Evolutionary conservation across 1,140 invertebrate genomes (phyloP).

Genomic region (Daktulosphaira vitifoliae): DNA sequence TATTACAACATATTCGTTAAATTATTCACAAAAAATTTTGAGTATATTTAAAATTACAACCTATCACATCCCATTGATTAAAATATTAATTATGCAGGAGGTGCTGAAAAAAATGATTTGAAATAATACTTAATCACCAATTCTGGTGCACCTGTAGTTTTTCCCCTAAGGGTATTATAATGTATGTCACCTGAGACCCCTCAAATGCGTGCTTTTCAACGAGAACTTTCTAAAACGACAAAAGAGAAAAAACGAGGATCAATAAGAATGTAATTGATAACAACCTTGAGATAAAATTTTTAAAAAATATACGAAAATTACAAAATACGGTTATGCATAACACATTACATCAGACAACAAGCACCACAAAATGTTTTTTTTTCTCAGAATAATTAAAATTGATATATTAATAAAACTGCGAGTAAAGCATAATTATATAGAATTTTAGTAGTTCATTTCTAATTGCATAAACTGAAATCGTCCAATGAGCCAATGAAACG

Average conservation of each 20-base stretch:
- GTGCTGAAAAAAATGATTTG: not conserved
- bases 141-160: not conserved
- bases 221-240: not conserved
- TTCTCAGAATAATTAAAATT: too few species aligned
- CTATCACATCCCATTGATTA: too few species aligned
- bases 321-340: not conserved
- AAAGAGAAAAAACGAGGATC: constrained; percentile 16
- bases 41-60: too few species aligned
- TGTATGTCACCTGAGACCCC: constrained; percentile 21
- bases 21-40: too few species aligned
- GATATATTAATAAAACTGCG: too few species aligned
- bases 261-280: constrained; percentile 21
- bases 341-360: not conserved
- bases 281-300: not conserved
- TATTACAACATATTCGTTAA: too few species aligned
- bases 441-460: too few species aligned
- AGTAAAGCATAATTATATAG: too few species aligned
- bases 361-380: constrained; percentile 4
- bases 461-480: too few species aligned
- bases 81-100: too few species aligned
- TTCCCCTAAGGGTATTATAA: not conserved
- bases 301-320: too few species aligned
- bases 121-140: constrained; percentile 22
- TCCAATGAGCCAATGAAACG: not conserved
- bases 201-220: not conserved